A percentile compares a stretch with the other conserved stretches of the same genome.
Evolutionary conservation across 2,888 invertebrate genomes (phyloP).

Genomic region (Halictus ligatus): DNA sequence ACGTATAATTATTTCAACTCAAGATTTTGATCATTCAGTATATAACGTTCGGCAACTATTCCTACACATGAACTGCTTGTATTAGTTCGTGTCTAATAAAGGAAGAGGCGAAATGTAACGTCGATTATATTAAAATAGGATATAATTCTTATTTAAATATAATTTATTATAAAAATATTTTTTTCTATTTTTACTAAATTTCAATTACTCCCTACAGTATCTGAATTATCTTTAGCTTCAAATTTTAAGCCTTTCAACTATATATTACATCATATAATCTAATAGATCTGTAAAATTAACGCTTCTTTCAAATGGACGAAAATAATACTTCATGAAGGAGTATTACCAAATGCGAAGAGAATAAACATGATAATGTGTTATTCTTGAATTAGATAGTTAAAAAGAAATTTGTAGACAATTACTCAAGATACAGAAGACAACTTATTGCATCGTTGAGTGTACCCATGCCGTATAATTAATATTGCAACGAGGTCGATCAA

Average conservation of each 20-base stretch:
- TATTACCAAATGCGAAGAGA: not conserved
- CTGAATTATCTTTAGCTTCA: slow-evolving; percentile 28
- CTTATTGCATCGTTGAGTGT: slow-evolving; percentile 18
- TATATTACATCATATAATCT: not conserved
- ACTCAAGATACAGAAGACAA: slow-evolving; percentile 17
- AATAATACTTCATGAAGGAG: not conserved
- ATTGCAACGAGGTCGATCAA: slow-evolving; percentile 11
- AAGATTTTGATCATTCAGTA: slow-evolving; percentile 38
- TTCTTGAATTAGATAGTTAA: slow-evolving; percentile 16
- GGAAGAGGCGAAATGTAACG: slow-evolving; percentile 14
- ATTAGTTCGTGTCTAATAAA: slow-evolving; percentile 28
- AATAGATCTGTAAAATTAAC: slow-evolving; percentile 5
- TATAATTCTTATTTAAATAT: slow-evolving; percentile 23
- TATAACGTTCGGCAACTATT: slow-evolving; percentile 15
- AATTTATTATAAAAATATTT: slow-evolving; percentile 16
- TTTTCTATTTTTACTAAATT: slow-evolving; percentile 37
- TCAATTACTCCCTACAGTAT: slow-evolving; percentile 27
- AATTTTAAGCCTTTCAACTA: not conserved
- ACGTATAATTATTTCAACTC: slow-evolving; percentile 4
- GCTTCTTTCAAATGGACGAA: slow-evolving; percentile 5
- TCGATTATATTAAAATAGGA: slow-evolving; percentile 40
- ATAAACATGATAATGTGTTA: not conserved
- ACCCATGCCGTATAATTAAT: slow-evolving; percentile 24
- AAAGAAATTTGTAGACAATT: slow-evolving; percentile 22
- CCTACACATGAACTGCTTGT: slow-evolving; percentile 14